Conservation (phyloP, 2,113 vertebrate genomes). For the Laterallus jamaicensis region DNA sequence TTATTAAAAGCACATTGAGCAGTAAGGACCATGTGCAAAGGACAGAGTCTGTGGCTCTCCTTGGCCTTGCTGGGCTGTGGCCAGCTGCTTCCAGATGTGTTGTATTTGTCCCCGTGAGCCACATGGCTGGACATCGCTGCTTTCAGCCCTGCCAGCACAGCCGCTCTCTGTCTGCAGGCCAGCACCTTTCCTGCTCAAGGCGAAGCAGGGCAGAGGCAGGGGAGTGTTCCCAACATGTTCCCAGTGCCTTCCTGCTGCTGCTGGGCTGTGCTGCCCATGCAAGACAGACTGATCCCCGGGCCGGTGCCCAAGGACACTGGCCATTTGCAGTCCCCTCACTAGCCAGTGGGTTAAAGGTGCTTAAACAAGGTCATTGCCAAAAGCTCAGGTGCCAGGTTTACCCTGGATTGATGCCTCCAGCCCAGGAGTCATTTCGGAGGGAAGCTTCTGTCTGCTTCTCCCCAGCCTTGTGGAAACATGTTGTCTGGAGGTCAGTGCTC, state of each 20-base stretch:
- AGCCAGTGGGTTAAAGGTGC: background rate
- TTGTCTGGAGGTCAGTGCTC: background rate
- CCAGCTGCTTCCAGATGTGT: background rate
- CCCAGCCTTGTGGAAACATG: background rate
- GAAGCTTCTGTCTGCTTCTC: background rate
- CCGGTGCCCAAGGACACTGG: background rate
- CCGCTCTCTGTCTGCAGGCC: background rate
- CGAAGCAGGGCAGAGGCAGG: background rate
- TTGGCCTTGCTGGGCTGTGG: background rate
- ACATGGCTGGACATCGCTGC: background rate
- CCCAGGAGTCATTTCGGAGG: background rate
- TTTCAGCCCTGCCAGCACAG: background rate
- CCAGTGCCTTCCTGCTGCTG: accelerated
- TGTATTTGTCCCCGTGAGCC: background rate
- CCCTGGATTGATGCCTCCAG: background rate
- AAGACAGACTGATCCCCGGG: background rate
- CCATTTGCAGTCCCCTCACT: background rate
- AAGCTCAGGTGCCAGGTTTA: background rate
- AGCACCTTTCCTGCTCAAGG: too few species aligned
- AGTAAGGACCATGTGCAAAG: background rate
- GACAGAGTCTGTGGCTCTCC: background rate
- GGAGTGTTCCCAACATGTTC: background rate
- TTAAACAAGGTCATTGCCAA: background rate
- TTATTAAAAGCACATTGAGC: background rate
- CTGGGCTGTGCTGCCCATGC: background rate